Percentiles rank a stretch among this genome's conserved stretches.
Evolutionary conservation across 2,113 vertebrate species (phyloP).

Genomic region (Protomyctophum bolini): DNA sequence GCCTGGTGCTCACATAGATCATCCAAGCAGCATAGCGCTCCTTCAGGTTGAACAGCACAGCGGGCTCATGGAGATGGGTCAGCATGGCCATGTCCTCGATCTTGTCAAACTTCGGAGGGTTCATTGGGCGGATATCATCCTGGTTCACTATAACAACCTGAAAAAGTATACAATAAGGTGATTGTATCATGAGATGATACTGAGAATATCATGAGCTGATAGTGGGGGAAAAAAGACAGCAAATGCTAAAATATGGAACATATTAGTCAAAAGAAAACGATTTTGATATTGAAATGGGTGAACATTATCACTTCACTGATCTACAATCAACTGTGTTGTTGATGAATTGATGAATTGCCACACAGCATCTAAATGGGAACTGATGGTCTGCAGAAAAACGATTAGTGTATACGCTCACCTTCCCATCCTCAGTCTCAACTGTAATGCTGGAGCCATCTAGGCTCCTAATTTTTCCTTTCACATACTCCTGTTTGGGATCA

Average conservation of each 20-base stretch:
- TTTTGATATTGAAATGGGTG: background rate
- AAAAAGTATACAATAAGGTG: slow-evolving; percentile 38
- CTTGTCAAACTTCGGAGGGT: slow-evolving; percentile 77
- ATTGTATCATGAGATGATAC: no score
- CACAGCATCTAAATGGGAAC: no score
- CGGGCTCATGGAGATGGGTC: slow-evolving; percentile 84
- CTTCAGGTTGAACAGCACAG: slow-evolving; percentile 77
- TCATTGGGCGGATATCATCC: slow-evolving; percentile 84
- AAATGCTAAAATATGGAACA: no score
- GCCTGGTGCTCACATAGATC: slow-evolving; percentile 62
- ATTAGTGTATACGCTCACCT: slow-evolving; percentile 66
- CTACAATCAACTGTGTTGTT: background rate
- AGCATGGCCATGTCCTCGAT: slow-evolving; percentile 70
- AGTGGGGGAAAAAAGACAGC: no score
- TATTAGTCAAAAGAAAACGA: no score
- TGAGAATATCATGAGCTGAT: no score
- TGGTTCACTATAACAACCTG: slow-evolving; percentile 73
- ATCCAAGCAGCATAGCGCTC: slow-evolving; percentile 68
- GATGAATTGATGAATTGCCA: background rate
- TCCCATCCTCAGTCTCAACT: slow-evolving; percentile 80
- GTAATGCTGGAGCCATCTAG: slow-evolving; percentile 76
- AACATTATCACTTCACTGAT: background rate
- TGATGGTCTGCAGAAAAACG: background rate
- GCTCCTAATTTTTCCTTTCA: slow-evolving; percentile 81
- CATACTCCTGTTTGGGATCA: slow-evolving; percentile 78